These are phyloP conservation scores for Alfaro cultratus DNA, from an alignment of 2,797 vertebrate species.

Conservation along the genomic window DNA sequence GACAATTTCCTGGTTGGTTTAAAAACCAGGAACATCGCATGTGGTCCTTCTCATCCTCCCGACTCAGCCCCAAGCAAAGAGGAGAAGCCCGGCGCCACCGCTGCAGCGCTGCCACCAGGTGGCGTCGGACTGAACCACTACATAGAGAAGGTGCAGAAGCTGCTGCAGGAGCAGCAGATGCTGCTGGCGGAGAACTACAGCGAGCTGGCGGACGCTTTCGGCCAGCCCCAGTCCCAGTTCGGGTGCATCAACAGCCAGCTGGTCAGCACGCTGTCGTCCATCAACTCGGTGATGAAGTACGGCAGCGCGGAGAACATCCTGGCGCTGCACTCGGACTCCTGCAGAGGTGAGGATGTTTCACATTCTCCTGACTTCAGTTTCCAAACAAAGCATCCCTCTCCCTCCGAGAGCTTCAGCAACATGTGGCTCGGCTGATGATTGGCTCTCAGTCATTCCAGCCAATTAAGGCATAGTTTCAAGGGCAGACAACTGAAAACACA, in stretches of 20 bases:
- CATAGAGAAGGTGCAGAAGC: slow-evolving; percentile 93
- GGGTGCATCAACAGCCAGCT: slow-evolving; percentile 95
- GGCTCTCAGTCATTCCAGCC: background rate
- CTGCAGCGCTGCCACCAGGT: slow-evolving; percentile 54
- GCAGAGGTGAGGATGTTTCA: slow-evolving; percentile 67
- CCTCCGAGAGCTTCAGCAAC: background rate
- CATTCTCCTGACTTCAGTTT: background rate
- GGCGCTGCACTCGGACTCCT: slow-evolving; percentile 63
- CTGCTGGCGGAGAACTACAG: slow-evolving; percentile 96
- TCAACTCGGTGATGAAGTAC: slow-evolving; percentile 93
- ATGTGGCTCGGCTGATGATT: slow-evolving; percentile 12
- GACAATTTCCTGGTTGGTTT: slow-evolving; percentile 94
- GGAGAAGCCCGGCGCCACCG: slow-evolving; percentile 23
- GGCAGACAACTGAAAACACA: slow-evolving; percentile 9
- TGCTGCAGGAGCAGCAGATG: slow-evolving; percentile 94
- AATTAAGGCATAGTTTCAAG: slow-evolving; percentile 19
- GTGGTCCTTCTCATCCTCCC: slow-evolving; percentile 81
- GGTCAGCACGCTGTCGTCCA: slow-evolving; percentile 92
- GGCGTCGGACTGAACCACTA: slow-evolving; percentile 90
- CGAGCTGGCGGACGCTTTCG: slow-evolving; percentile 95
- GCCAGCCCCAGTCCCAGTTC: slow-evolving; percentile 93
- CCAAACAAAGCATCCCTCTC: background rate
- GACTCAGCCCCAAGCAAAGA: slow-evolving; percentile 66
- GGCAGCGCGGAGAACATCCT: slow-evolving; percentile 85
- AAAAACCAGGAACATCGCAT: slow-evolving; percentile 94